Base-by-base conservation (phyloP, 2,113 vertebrate genomes). In the Pluvianellus socialis region DNA sequence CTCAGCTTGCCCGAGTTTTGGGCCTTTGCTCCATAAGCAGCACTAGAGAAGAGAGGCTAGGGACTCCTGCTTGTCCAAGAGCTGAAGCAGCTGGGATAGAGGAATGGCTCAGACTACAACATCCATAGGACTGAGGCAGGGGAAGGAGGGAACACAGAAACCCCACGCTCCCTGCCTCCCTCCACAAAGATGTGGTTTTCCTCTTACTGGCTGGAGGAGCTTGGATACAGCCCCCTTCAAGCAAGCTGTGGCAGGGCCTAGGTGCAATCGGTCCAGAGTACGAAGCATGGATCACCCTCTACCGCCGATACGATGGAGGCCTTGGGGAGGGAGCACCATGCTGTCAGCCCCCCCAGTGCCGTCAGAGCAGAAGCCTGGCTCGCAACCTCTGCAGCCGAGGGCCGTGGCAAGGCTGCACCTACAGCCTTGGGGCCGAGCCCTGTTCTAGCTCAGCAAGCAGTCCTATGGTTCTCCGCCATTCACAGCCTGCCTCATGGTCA, bases 61-160 rank as follows among this genome's bases (percentile, higher is more conserved):
- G 75, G 84, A 22, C 73, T 68, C 47, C 83, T 91, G 86, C 86
- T 81, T 30, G 52, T 53, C 67, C 76, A 35, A 35, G 23, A 80
- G 90, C 79, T 59, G 74, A 88, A 91, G 85, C 90, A 76, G 86
- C 93, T 61, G 70, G 50, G 87, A 62, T 45, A 79, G 74, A 80
- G 68, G 68, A 92, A 94, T 23, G 95, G 79, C 91, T 96, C 94
- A 82, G 79, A 86, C 80, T 83, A 94, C 35, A 80, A 58, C 68
- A 86, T 40, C 28, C 15, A 49, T n/a, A 61, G 55, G 68, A 66
- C 32, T 6, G 23, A 66, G 67, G 77, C n/a, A 80, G 65, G n/a
- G 28, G 38, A 59, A 56, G 20, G 58, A 86, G 62, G 70, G 42
- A 52, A 58, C 56, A 47, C n/a, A 45, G 28, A 77, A 28, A 27